A percentile compares a stretch with the other conserved stretches of the same genome.
phyloP scores from a whole-genome alignment of 2,797 vertebrate genomes.

The Spea hammondii region DNA sequence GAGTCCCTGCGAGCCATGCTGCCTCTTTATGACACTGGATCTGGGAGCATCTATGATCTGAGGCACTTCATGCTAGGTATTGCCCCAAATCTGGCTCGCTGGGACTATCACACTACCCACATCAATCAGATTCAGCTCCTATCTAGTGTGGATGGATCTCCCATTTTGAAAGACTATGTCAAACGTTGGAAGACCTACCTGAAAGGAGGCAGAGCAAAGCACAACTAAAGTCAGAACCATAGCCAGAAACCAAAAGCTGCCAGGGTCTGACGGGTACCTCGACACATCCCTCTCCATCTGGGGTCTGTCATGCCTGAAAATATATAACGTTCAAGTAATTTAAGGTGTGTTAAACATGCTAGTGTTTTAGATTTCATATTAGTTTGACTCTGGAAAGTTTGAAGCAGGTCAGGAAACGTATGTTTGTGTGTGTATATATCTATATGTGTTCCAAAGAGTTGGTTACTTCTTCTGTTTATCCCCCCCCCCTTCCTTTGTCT shows the following conservation, averaged over 20 bases:
- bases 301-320: not conserved
- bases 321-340: not conserved
- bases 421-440: no score
- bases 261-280: constrained; percentile 4
- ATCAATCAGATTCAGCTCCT: constrained; percentile 98
- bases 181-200: constrained; percentile 96
- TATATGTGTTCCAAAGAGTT: constrained; percentile 8
- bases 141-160: constrained; percentile 81
- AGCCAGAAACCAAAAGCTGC: constrained; percentile 46
- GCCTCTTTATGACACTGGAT: constrained; percentile 93
- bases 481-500: constrained; percentile 30
- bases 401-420: not conserved
- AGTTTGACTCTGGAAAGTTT: constrained; percentile 18
- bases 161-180: constrained; percentile 88
- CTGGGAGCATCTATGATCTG: constrained; percentile 96
- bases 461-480: constrained; percentile 3
- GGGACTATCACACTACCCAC: constrained; percentile 99
- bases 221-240: constrained; percentile 80
- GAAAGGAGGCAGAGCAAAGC: constrained; percentile 91
- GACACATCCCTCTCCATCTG: not conserved
- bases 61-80: constrained; percentile 92
- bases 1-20: constrained; percentile 95
- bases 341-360: constrained; percentile 39
- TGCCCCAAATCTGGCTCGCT: constrained; percentile 94
- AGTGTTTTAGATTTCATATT: constrained; percentile 39